Evolutionary conservation across 2,888 invertebrate species (phyloP).

Genomic region (Candidula unifasciata): DNA sequence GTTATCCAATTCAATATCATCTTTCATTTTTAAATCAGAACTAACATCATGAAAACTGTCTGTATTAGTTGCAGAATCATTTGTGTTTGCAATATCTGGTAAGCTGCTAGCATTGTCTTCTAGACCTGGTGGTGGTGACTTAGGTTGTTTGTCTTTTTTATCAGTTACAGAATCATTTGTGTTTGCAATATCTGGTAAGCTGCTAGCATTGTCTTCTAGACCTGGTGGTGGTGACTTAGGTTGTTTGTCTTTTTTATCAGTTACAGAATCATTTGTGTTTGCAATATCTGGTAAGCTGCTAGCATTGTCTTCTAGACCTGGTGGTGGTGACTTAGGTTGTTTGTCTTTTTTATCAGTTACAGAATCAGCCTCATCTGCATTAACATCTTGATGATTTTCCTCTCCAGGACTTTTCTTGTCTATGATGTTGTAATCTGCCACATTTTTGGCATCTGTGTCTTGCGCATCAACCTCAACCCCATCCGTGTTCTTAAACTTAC

Average conservation of each 20-base stretch:
- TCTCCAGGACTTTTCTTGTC: neutral
- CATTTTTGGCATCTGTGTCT: neutral
- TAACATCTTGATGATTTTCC: neutral
- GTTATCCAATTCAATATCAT: neutral
- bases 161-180: neutral
- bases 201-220: neutral
- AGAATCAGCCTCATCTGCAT: neutral
- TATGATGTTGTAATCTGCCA: neutral
- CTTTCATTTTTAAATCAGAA: neutral
- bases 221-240: too few relatives aligned
- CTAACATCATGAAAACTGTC: neutral
- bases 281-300: neutral
- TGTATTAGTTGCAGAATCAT: neutral
- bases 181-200: neutral
- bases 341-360: too few relatives aligned
- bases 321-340: neutral
- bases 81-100: neutral
- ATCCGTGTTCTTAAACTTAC: neutral
- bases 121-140: too few relatives aligned
- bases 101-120: neutral
- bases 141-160: too few relatives aligned
- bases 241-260: too few relatives aligned
- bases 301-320: neutral
- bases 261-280: neutral
- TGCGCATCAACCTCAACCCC: neutral